Evolutionary conservation across 2,797 vertebrate genomes (phyloP).

Genomic region (Hipposideros larvatus): DNA sequence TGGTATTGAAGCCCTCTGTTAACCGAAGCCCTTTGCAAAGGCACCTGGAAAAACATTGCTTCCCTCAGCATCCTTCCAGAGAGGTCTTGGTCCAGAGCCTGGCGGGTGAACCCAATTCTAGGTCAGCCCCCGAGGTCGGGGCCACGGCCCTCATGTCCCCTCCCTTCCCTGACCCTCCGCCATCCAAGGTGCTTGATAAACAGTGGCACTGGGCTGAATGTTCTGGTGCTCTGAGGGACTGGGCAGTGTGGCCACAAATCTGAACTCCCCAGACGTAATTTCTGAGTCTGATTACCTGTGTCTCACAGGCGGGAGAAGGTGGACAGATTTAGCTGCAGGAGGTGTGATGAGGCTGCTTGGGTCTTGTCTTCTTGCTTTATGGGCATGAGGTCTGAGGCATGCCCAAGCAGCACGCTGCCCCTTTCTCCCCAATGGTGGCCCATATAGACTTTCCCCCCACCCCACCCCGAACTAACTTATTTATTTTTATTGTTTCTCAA

Average conservation of each 20-base stretch:
- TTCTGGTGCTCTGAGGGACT: background rate
- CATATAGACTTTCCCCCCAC: accelerated
- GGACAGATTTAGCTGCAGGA: constrained; percentile 54
- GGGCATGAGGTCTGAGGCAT: accelerated
- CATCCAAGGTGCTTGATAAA: background rate
- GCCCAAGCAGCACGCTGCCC: accelerated
- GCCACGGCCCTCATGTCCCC: background rate
- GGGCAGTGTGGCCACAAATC: constrained; percentile 3
- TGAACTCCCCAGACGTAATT: background rate
- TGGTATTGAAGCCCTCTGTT: background rate
- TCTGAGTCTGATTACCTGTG: background rate
- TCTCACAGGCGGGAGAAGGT: background rate
- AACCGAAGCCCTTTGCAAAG: background rate
- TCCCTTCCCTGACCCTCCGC: accelerated
- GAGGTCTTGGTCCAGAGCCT: background rate
- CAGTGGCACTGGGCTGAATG: background rate
- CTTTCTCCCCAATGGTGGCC: accelerated
- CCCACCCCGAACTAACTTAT: accelerated
- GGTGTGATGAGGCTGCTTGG: accelerated
- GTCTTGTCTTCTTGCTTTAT: constrained; percentile 36
- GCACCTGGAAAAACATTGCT: background rate
- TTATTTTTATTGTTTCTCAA: background rate
- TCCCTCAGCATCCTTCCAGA: background rate
- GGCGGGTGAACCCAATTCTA: background rate
- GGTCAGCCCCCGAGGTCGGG: background rate